Conservation (phyloP, 2,797 vertebrate genomes). For the Danio tinwini region DNA sequence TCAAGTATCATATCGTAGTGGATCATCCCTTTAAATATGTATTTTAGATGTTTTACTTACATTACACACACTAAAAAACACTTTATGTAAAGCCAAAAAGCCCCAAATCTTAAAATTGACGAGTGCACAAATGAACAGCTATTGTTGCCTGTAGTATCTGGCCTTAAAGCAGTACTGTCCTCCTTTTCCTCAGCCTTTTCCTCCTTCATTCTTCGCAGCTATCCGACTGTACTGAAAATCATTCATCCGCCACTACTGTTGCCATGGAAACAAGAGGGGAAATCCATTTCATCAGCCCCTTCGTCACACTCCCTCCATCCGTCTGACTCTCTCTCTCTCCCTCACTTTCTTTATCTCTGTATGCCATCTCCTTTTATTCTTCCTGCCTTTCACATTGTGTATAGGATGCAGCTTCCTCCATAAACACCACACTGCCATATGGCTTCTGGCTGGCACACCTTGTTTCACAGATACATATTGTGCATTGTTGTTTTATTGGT, state of each 20-base stretch:
- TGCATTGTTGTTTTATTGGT: not conserved
- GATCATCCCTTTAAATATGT: too few species aligned
- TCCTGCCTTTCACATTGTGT: not conserved
- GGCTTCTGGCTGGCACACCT: not conserved
- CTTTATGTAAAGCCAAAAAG: too few species aligned
- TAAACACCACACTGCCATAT: not conserved
- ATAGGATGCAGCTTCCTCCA: not conserved
- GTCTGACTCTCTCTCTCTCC: slow-evolving; percentile 11
- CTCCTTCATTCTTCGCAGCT: slow-evolving; percentile 44
- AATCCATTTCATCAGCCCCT: slow-evolving; percentile 64
- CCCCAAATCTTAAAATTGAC: too few species aligned
- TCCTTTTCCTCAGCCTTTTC: slow-evolving; percentile 13
- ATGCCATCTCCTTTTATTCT: slow-evolving; percentile 13
- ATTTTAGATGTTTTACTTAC: too few species aligned
- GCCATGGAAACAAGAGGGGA: slow-evolving; percentile 61
- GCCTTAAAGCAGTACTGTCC: slow-evolving; percentile 11
- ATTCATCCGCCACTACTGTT: slow-evolving; percentile 62
- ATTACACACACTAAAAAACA: too few species aligned
- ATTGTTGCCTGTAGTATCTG: too few species aligned
- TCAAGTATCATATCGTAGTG: too few species aligned
- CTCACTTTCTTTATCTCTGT: slow-evolving; percentile 28
- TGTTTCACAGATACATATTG: not conserved
- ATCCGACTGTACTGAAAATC: slow-evolving; percentile 61
- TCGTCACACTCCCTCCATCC: slow-evolving; percentile 56
- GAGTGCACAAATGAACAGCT: too few species aligned